Conservation (phyloP, 92 coral and sea anemone species). For the Phymanthus crucifer region DNA sequence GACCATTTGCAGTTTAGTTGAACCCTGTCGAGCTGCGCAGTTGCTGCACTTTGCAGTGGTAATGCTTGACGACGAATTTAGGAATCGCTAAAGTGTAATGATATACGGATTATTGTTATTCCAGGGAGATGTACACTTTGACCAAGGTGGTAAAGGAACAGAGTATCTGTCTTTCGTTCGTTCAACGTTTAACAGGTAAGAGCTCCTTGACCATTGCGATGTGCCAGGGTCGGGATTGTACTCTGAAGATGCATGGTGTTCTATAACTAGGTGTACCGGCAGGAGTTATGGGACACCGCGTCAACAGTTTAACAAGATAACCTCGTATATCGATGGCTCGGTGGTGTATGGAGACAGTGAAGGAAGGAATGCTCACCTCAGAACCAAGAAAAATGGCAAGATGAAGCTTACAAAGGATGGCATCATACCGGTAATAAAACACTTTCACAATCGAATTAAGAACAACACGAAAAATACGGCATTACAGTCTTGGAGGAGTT, state of each 20-base stretch:
- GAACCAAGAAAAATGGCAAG: constrained; percentile 78
- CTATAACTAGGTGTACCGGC: constrained; percentile 95
- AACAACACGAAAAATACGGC: no score
- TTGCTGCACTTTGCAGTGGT: no score
- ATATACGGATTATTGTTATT: background rate
- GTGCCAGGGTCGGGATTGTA: no score
- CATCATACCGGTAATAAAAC: constrained; percentile 84
- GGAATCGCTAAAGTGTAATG: no score
- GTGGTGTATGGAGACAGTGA: constrained; percentile 78
- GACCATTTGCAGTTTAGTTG: no score
- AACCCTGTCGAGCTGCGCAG: no score
- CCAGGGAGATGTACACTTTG: constrained; percentile 92
- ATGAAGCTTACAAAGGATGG: constrained; percentile 73
- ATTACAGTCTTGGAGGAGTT: no score
- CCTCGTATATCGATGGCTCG: constrained; percentile 89
- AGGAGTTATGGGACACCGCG: constrained; percentile 60
- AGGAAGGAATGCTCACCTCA: constrained; percentile 54
- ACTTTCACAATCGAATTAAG: no score
- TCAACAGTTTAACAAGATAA: constrained; percentile 75
- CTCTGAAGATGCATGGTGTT: no score
- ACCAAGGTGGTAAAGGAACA: constrained; percentile 61
- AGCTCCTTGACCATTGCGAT: no score
- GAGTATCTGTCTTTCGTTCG: constrained; percentile 80
- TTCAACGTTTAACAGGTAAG: constrained; percentile 85
- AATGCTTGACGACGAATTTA: no score